Evolutionary conservation across 1,140 invertebrate species (phyloP).

Genomic region (Matsumurasca onukii): DNA sequence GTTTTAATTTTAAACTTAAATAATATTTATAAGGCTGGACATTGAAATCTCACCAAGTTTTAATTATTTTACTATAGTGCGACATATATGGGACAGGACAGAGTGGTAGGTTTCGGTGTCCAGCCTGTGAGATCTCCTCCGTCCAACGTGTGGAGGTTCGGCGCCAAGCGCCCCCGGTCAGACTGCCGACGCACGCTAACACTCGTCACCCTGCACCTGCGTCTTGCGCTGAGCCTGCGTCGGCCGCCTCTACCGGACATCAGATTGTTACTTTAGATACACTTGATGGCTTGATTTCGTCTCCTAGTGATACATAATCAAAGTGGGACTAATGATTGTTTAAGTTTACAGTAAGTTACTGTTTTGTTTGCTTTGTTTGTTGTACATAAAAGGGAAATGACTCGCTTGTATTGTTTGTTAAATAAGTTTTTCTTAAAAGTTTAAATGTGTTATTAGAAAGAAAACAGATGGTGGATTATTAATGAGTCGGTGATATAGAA

Average conservation of each 20-base stretch:
- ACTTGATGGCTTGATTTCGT: conserved; percentile 32
- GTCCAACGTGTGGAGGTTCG: conserved; percentile 24
- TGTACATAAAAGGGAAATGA: conserved; percentile 29
- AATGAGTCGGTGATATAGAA: conserved; percentile 20
- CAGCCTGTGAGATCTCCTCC: conserved; percentile 8
- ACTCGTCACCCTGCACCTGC: too few relatives aligned
- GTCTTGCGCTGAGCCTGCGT: too few relatives aligned
- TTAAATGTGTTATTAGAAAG: conserved; percentile 32
- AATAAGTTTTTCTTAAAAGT: conserved; percentile 28
- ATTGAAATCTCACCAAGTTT: conserved; percentile 22
- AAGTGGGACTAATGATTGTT: conserved; percentile 23
- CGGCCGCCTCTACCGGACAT: background rate
- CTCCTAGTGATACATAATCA: conserved; percentile 31
- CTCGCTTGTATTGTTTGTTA: conserved; percentile 18
- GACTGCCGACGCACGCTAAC: background rate
- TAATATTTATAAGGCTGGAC: conserved; percentile 24
- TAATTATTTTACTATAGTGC: conserved; percentile 12
- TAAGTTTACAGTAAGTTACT: conserved; percentile 21
- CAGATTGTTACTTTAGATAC: conserved; percentile 25
- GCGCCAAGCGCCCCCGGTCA: conserved; percentile 17
- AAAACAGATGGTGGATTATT: background rate
- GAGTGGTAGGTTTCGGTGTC: conserved; percentile 21
- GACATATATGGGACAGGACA: background rate
- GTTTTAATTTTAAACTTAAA: conserved; percentile 21
- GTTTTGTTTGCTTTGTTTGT: conserved; percentile 33